Conservation (phyloP, 2,113 vertebrate genomes). For the Tapirus terrestris region DNA sequence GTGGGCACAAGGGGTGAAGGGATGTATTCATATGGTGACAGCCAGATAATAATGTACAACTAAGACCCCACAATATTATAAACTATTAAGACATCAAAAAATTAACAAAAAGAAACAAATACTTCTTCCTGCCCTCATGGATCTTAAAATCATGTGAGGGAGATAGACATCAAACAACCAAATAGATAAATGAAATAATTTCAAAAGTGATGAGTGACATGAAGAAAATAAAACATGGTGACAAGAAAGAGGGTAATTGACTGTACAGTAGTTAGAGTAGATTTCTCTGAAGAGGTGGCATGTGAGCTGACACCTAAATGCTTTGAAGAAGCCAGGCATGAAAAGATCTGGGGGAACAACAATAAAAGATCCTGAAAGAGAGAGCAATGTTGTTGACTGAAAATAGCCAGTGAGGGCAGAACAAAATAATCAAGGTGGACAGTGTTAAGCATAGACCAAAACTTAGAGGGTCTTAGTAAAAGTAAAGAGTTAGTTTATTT, state of each 20-base stretch:
- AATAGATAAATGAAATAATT: neutral
- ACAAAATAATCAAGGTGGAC: neutral
- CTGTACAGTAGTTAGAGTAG: neutral
- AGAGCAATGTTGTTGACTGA: neutral
- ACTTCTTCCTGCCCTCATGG: neutral
- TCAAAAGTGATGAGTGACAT: neutral
- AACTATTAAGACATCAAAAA: no score
- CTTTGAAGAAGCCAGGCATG: neutral
- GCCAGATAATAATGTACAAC: no score
- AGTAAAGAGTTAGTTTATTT: neutral
- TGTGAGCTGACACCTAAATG: neutral
- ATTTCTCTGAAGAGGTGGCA: neutral
- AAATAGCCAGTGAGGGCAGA: neutral
- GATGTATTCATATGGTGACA: no score
- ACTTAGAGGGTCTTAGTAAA: neutral
- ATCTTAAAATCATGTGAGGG: neutral
- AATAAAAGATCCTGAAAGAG: neutral
- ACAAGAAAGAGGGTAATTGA: neutral
- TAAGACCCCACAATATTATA: no score
- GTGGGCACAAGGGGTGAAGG: no score
- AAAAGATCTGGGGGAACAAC: neutral
- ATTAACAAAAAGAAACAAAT: neutral
- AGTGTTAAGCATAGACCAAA: neutral
- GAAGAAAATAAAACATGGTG: neutral
- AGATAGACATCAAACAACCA: neutral